Evolutionary conservation across 2,888 invertebrate genomes (phyloP).

Genomic region (Spilosoma lubricipeda): DNA sequence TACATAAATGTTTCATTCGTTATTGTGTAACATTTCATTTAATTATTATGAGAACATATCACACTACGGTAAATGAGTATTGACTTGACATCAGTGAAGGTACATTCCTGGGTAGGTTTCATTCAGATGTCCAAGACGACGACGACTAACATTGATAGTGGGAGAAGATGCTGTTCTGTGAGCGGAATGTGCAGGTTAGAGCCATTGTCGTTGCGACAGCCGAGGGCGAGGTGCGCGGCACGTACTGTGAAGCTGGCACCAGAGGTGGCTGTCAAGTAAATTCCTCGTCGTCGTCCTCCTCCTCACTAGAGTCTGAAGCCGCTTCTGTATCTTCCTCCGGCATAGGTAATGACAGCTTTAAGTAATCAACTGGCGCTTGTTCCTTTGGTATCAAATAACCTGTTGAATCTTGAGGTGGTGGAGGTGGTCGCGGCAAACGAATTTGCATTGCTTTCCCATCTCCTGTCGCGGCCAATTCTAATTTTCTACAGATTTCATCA

Average conservation of each 20-base stretch:
- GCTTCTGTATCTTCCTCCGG: constrained; percentile 64
- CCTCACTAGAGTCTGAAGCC: constrained; percentile 74
- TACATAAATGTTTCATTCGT: constrained; percentile 32
- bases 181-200: constrained; percentile 71
- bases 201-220: constrained; percentile 50
- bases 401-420: constrained; percentile 88
- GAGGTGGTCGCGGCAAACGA: constrained; percentile 81
- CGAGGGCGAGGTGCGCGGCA: constrained; percentile 67
- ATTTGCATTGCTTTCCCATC: constrained; percentile 63
- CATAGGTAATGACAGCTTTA: constrained; percentile 78
- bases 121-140: constrained; percentile 22
- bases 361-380: constrained; percentile 84
- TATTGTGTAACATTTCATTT: constrained; percentile 24
- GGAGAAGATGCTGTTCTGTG: constrained; percentile 51
- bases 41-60: constrained; percentile 61
- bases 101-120: constrained; percentile 27
- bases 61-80: constrained; percentile 66
- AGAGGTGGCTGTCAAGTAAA: constrained; percentile 72
- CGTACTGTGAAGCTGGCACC: constrained; percentile 67
- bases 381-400: constrained; percentile 89
- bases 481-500: constrained; percentile 88
- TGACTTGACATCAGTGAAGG: constrained; percentile 41
- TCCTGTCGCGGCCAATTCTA: constrained; percentile 83
- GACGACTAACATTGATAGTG: constrained; percentile 65
- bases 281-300: constrained; percentile 75